Conservation (phyloP, 2,113 vertebrate genomes). For the Excalfactoria chinensis region DNA sequence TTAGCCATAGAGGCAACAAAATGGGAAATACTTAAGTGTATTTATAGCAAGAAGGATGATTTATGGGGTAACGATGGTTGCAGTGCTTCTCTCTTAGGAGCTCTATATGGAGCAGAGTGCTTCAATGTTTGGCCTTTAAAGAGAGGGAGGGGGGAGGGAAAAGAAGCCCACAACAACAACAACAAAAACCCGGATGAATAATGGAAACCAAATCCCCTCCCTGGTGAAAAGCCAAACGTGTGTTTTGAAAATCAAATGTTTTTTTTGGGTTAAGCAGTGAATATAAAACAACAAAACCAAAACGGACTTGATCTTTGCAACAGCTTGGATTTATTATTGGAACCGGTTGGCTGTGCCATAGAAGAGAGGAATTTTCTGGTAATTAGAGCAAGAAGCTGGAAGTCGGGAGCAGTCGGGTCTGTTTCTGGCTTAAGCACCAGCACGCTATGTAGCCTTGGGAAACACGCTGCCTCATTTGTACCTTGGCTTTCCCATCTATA, state of each 20-base stretch:
- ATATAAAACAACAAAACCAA: background rate
- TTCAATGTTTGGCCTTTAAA: slow-evolving; percentile 41
- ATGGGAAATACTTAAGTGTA: slow-evolving; percentile 27
- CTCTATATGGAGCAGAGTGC: background rate
- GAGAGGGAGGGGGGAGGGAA: background rate
- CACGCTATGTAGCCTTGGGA: background rate
- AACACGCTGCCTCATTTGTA: background rate
- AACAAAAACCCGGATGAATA: background rate
- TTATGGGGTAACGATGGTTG: background rate
- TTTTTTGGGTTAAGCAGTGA: slow-evolving; percentile 34
- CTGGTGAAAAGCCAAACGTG: slow-evolving; percentile 43
- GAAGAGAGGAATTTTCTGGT: slow-evolving; percentile 46
- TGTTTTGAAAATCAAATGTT: slow-evolving; percentile 26
- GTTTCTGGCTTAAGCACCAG: background rate
- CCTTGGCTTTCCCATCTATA: background rate
- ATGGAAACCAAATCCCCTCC: slow-evolving; percentile 22
- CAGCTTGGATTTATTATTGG: slow-evolving; percentile 56
- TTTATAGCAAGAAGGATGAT: slow-evolving; percentile 41
- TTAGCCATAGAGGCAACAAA: slow-evolving; percentile 34
- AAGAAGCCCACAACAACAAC: background rate
- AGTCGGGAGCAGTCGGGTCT: background rate
- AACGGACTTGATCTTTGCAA: slow-evolving; percentile 39
- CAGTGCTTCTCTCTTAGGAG: background rate
- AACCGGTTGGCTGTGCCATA: slow-evolving; percentile 49
- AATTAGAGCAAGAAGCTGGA: slow-evolving; percentile 10